Evolutionary conservation across 2,797 vertebrate genomes (phyloP).

Genomic region (Emydoidea blandingii): DNA sequence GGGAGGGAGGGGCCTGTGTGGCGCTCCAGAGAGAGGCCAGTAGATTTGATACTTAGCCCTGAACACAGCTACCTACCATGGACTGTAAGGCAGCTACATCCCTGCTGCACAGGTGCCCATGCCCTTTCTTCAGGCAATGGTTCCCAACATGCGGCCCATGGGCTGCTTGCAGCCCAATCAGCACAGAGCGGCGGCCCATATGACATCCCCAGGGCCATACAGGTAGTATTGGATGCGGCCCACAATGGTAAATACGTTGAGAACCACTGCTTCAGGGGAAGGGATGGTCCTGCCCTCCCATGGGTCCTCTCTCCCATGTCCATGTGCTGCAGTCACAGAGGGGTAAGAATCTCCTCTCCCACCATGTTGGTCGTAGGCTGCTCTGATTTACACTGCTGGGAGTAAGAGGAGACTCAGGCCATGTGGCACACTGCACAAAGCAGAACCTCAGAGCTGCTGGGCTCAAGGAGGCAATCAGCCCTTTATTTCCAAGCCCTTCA

Average conservation of each 20-base stretch:
- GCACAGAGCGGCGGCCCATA: too few species aligned
- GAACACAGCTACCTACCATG: neutral
- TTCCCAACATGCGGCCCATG: too few species aligned
- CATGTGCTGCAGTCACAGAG: neutral
- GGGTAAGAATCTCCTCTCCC: neutral
- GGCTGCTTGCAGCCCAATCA: too few species aligned
- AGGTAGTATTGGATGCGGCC: too few species aligned
- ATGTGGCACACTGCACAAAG: rapidly evolving
- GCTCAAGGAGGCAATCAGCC: neutral
- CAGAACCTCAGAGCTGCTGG: neutral
- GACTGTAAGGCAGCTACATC: neutral
- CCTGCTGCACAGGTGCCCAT: neutral
- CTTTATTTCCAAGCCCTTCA: neutral
- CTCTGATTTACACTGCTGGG: neutral
- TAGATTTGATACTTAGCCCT: neutral
- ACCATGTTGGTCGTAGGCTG: neutral
- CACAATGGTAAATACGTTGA: too few species aligned
- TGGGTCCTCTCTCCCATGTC: too few species aligned
- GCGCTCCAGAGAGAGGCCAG: neutral
- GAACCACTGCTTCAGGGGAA: too few species aligned
- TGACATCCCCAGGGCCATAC: too few species aligned
- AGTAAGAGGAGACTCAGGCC: neutral
- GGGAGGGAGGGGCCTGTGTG: neutral
- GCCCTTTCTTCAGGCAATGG: too few species aligned
- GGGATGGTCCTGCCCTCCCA: neutral